These are phyloP conservation scores for Limnephilus auricula DNA, from an alignment of 2,888 invertebrate species.

Conservation along the genomic window DNA sequence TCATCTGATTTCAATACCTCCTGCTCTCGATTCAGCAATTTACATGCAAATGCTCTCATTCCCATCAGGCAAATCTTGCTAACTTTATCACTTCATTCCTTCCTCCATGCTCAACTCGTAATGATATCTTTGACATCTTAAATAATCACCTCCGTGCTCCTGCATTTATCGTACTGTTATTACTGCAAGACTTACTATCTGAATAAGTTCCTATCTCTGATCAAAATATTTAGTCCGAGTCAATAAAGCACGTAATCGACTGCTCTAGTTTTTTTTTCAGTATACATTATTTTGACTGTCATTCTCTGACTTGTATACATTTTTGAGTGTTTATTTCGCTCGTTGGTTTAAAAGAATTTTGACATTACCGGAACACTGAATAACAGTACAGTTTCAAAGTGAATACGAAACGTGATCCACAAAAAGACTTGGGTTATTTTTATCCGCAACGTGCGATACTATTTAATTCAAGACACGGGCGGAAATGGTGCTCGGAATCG, in stretches of 20 bases:
- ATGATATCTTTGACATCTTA: not conserved
- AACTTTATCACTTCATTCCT: not conserved
- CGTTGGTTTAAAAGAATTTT: not conserved
- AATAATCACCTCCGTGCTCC: not conserved
- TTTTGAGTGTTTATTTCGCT: not conserved
- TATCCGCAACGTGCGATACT: conserved; percentile 28
- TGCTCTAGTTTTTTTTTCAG: conserved; percentile 13
- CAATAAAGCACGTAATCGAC: not conserved
- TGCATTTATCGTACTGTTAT: not conserved
- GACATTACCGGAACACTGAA: conserved; percentile 21
- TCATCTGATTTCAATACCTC: not conserved
- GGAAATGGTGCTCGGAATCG: not conserved
- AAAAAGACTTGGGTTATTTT: not conserved
- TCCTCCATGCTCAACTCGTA: not conserved
- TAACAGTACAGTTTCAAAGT: conserved; percentile 33
- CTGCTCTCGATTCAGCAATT: not conserved
- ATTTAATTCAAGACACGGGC: conserved; percentile 6
- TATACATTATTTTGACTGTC: conserved; percentile 13
- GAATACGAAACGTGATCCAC: conserved; percentile 24
- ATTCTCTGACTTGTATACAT: not conserved
- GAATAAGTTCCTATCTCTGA: not conserved
- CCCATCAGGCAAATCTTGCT: not conserved
- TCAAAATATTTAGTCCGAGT: not conserved
- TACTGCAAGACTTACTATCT: not conserved
- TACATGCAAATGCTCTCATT: not conserved